phyloP scores from a whole-genome alignment of 2,113 vertebrate genomes.

The Oncorhynchus kisutch region DNA sequence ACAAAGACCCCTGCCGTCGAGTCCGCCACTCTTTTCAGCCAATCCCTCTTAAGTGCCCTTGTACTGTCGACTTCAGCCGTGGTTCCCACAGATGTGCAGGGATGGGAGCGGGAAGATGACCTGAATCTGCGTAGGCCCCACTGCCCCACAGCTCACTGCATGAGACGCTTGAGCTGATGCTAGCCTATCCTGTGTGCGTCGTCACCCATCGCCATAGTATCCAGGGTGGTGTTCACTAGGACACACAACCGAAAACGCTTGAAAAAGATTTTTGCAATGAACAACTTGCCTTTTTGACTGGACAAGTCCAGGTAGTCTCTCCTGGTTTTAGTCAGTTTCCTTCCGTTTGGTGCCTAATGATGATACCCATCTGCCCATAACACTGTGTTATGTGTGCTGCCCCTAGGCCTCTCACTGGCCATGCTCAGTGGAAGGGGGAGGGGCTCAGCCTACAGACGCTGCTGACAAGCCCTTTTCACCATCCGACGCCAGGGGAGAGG shows the following conservation, averaged over 20 bases:
- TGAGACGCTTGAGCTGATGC: not conserved
- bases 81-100: constrained; percentile 63
- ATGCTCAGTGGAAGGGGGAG: no score
- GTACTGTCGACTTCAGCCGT: constrained; percentile 33
- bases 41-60: constrained; percentile 42
- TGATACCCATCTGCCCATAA: constrained; percentile 2
- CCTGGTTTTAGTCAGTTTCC: no score
- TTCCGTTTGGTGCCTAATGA: no score
- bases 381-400: no score
- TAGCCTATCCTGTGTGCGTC: not conserved
- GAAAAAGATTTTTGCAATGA: no score
- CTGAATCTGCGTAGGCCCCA: not conserved
- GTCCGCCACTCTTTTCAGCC: constrained; percentile 67
- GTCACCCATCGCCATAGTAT: not conserved
- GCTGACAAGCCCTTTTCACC: not conserved
- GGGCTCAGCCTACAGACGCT: not conserved
- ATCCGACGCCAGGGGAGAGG: not conserved
- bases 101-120: not conserved
- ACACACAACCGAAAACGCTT: no score
- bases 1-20: constrained; percentile 63
- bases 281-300: no score
- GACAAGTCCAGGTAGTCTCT: no score
- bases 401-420: no score
- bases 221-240: no score
- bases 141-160: not conserved